Conservation (phyloP, 1,140 invertebrate genomes). For the Argopecten irradians region DNA sequence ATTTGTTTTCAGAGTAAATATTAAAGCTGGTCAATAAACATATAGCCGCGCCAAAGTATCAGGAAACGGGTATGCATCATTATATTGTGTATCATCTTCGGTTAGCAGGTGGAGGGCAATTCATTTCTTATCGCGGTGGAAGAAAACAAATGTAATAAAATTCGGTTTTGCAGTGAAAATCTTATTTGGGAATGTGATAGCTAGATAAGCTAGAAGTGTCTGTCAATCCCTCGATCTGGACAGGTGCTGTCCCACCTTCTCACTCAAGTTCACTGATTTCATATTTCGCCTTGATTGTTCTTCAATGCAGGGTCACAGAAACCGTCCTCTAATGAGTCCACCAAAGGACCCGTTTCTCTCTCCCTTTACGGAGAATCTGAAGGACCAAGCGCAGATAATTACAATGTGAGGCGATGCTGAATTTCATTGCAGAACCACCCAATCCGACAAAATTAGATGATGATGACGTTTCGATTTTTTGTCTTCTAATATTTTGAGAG, state of each 20-base stretch:
- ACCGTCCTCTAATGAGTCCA: not conserved
- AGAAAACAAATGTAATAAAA: conserved; percentile 4
- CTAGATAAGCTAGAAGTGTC: not conserved
- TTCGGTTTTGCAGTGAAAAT: not conserved
- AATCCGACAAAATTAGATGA: not conserved
- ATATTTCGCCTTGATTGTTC: not conserved
- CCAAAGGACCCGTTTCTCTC: not conserved
- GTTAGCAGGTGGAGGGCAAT: not conserved
- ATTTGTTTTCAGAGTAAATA: conserved; percentile 4
- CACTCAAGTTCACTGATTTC: not conserved
- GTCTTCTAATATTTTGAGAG: conserved; percentile 6
- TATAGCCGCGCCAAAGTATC: not conserved
- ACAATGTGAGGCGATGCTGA: not conserved
- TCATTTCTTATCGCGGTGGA: not conserved
- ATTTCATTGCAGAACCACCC: not conserved
- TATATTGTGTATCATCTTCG: not conserved
- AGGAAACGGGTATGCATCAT: not conserved
- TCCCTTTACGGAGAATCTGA: not conserved
- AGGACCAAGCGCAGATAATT: not conserved
- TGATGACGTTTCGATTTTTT: conserved; percentile 1
- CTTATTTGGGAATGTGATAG: not conserved
- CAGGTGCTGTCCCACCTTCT: not conserved
- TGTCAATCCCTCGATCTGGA: not conserved
- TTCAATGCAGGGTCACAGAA: not conserved
- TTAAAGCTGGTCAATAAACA: conserved; percentile 9